Conservation (phyloP, 2,113 vertebrate genomes). For the Todiramphus chloris region DNA sequence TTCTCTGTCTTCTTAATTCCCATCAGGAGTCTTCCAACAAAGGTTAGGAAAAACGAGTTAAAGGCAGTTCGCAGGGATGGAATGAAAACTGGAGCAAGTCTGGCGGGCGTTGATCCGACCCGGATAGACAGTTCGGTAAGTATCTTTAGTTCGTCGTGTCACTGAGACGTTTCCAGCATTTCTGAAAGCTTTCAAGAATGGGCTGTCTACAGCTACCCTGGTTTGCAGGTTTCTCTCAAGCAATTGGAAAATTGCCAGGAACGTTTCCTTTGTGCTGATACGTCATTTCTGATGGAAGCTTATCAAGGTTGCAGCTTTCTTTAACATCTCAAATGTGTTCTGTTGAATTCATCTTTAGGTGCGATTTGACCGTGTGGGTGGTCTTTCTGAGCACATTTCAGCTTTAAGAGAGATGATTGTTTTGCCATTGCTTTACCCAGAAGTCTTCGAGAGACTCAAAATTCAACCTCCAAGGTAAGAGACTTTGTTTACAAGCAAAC, state of each 20-base stretch:
- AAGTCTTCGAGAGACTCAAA: slow-evolving; percentile 95
- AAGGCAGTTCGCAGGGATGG: slow-evolving; percentile 88
- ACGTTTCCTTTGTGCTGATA: neutral
- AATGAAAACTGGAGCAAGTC: slow-evolving; percentile 88
- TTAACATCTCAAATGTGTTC: neutral
- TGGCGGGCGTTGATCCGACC: slow-evolving; percentile 93
- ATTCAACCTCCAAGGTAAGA: slow-evolving; percentile 94
- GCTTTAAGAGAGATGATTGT: slow-evolving; percentile 95
- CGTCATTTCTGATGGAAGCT: neutral
- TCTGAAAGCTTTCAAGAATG: neutral
- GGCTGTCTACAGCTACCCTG: neutral
- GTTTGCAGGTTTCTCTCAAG: neutral
- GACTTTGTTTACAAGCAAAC: neutral
- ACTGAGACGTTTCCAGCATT: neutral
- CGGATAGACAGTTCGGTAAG: slow-evolving; percentile 88
- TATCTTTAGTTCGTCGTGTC: neutral
- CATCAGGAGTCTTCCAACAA: slow-evolving; percentile 87
- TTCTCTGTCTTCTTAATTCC: neutral
- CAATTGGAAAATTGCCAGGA: neutral
- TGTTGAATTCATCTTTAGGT: slow-evolving; percentile 74
- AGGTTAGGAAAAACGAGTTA: slow-evolving; percentile 86
- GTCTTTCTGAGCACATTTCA: slow-evolving; percentile 87
- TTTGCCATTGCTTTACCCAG: slow-evolving; percentile 95
- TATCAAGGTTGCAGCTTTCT: neutral
- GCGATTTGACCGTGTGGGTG: slow-evolving; percentile 89